Base-by-base conservation (phyloP, 2,888 invertebrate species). In the Sphecodes monilicornis region DNA sequence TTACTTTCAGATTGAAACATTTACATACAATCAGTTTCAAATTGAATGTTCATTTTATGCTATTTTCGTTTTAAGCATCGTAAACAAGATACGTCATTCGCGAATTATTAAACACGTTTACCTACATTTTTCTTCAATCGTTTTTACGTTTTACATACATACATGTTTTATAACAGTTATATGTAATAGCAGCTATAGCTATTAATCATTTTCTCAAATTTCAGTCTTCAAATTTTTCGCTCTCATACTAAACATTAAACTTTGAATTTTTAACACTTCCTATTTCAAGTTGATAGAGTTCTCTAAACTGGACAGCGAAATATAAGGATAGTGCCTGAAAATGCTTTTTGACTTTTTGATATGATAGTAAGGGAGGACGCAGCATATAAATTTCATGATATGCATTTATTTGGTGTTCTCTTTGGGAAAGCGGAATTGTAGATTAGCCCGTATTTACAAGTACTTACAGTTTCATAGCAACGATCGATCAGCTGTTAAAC, bases 401-500 rank as follows among this genome's bases (percentile, higher is more conserved):
- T n/a, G n/a, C 29, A 18, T 22, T 41, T 16, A n/a, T 26, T 69
- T 69, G 43, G 41, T 18, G 22, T 22, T 74, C 26, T 29, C n/a
- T 60, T 39, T 16, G 32, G 18, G 26, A 26, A 43, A 43, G 18
- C 10, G 11, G n/a, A 73, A 73, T 74, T 72, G 29, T 29, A 32
- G 22, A 43, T 1, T 16, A 54, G 16, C 26, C 41, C 22, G 60
- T 41, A 41, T 73, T 39, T 39, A 68, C 39, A 74, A 13, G 13
- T 29, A 29, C 32, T 13, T 29, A 16, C 32, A 72, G 72, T 68
- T 72, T 72, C 57, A 3, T 46, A 54, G 66, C 71, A 66, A 68
- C 82, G 43, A 82, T 83, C 71, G 76, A 83, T 72, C 39, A 72
- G 41, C 39, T 68, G 36, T 70, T 74, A 82, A 72, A 82, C 71